Percentiles rank a stretch among this genome's conserved stretches.
Evolutionary conservation across 64 coral and sea anemone species (phyloP).

Genomic region (Pocillopora damicornis): DNA sequence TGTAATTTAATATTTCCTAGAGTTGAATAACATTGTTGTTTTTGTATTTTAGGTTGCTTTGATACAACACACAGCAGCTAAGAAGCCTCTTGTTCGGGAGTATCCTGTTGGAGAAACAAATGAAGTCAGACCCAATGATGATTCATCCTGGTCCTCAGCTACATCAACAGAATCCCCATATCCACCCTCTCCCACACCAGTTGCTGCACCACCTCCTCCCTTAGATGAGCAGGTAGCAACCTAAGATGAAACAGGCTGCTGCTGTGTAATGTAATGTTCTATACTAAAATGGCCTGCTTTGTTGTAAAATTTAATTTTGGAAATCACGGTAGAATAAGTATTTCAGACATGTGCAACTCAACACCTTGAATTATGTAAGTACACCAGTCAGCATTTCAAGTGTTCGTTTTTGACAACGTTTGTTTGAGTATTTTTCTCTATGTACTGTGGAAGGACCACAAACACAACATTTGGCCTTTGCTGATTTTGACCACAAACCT

Average conservation of each 20-base stretch:
- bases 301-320: too few relatives aligned
- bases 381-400: too few relatives aligned
- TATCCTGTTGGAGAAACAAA: conserved; percentile 76
- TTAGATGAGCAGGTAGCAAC: background rate
- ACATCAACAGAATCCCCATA: conserved; percentile 23
- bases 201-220: conserved; percentile 54
- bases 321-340: too few relatives aligned
- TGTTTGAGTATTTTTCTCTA: too few relatives aligned
- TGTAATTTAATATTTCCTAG: too few relatives aligned
- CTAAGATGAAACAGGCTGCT: background rate
- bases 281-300: too few relatives aligned
- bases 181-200: conserved; percentile 42
- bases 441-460: too few relatives aligned
- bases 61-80: conserved; percentile 62
- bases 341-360: too few relatives aligned
- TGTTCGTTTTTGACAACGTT: too few relatives aligned
- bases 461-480: too few relatives aligned
- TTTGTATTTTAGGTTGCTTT: conserved; percentile 61
- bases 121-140: conserved; percentile 83
- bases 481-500: too few relatives aligned
- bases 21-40: background rate
- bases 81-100: conserved; percentile 82
- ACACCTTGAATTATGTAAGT: too few relatives aligned
- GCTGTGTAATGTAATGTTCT: background rate
- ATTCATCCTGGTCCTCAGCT: conserved; percentile 78